These are phyloP conservation scores for Ammodytes dubius DNA, from an alignment of 2,113 vertebrate genomes.

Conservation along the genomic window DNA sequence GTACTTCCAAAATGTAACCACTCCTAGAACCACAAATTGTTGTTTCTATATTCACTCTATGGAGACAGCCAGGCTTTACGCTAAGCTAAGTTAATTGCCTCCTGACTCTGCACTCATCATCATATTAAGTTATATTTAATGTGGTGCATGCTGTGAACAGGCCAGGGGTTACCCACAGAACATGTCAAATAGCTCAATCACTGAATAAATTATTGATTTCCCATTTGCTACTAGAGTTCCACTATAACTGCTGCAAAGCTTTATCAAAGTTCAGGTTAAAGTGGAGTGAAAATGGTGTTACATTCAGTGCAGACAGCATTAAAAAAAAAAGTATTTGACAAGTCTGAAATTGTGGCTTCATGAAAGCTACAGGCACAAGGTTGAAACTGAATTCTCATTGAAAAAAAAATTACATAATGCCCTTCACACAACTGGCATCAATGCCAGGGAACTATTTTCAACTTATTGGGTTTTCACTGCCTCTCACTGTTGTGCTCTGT, in stretches of 20 bases:
- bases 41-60: background rate
- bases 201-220: background rate
- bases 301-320: background rate
- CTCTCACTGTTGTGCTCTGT: slow-evolving; percentile 39
- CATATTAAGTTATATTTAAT: background rate
- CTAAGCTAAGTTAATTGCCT: slow-evolving; percentile 3
- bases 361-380: background rate
- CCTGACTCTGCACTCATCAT: background rate
- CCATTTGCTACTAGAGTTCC: background rate
- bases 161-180: background rate
- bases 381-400: slow-evolving; percentile 5
- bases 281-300: background rate
- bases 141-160: background rate
- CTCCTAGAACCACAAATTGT: background rate
- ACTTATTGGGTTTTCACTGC: slow-evolving; percentile 29
- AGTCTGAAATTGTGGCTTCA: background rate
- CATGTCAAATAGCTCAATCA: background rate
- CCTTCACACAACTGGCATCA: slow-evolving; percentile 11
- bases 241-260: no score
- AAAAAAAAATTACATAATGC: slow-evolving; percentile 15
- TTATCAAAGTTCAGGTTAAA: background rate
- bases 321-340: background rate
- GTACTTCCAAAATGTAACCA: background rate
- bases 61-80: background rate
- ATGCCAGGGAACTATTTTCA: slow-evolving; percentile 39